phyloP scores from a whole-genome alignment of 2,888 invertebrate genomes.

The Eilema griseolum region DNA sequence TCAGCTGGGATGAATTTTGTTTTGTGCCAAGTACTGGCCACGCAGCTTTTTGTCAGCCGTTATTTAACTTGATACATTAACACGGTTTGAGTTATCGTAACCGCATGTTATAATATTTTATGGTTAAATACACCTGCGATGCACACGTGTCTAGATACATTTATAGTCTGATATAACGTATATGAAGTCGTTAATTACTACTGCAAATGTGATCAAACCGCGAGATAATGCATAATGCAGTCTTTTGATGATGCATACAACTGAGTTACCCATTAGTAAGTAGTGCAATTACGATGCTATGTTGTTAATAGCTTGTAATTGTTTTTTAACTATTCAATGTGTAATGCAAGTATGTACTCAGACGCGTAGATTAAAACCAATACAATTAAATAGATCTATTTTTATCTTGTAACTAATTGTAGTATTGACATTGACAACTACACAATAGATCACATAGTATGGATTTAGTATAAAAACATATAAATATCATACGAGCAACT shows the following conservation, averaged over 20 bases:
- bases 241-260: slow-evolving; percentile 57
- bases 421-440: slow-evolving; percentile 65
- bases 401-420: slow-evolving; percentile 48
- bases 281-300: slow-evolving; percentile 31
- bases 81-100: slow-evolving; percentile 74
- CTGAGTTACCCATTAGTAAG: slow-evolving; percentile 45
- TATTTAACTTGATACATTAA: slow-evolving; percentile 70
- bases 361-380: slow-evolving; percentile 28
- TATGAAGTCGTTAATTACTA: slow-evolving; percentile 66
- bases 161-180: slow-evolving; percentile 72
- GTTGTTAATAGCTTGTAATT: slow-evolving; percentile 23
- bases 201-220: slow-evolving; percentile 50
- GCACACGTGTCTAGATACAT: slow-evolving; percentile 62
- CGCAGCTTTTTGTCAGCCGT: slow-evolving; percentile 72
- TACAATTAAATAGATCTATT: slow-evolving; percentile 17
- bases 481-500: slow-evolving; percentile 70
- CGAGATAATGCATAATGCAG: slow-evolving; percentile 52
- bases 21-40: slow-evolving; percentile 72
- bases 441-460: slow-evolving; percentile 55
- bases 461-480: slow-evolving; percentile 60
- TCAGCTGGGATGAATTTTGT: slow-evolving; percentile 76
- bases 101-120: slow-evolving; percentile 67
- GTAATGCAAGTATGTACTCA: neutral
- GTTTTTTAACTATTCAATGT: slow-evolving; percentile 23
- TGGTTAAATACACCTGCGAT: slow-evolving; percentile 76